Base-by-base conservation (phyloP, 2,888 invertebrate species). In the Ypsolopha sequella region DNA sequence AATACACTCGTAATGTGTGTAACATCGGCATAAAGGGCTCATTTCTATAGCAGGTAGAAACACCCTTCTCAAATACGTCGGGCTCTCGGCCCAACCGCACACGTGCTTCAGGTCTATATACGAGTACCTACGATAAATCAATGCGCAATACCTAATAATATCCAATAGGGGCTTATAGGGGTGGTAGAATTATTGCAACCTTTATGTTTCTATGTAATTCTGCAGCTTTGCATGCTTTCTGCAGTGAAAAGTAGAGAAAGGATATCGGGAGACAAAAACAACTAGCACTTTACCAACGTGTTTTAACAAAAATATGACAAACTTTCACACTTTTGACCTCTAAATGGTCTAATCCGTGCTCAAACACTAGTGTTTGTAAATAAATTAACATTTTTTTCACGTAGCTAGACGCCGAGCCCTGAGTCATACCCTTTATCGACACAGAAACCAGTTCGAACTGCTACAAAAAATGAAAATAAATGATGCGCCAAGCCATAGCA, bases 71-170 rank as follows among this genome's bases (percentile, higher is more conserved):
- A 79, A 68, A 66, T 63, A 66, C 64, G 60, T 65, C 11, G 64
- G 62, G 61, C 64, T 60, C 51, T 53, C 57, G 50, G 49, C 53
- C 50, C 59, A 60, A 60, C 68, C 64, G 64, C 71, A 76, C 79
- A 80, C 79, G 79, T 78, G 80, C 76, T 66, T 66, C 60, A 59
- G 53, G 6, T 41, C 39, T 6, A 11, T 41, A 33, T 58, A 66
- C n/a, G n/a, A n/a, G n/a, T n/a, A n/a, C n/a, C n/a, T 64, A 63
- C 64, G 66, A 80, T 82, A 79, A 76, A 80, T 80, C 77, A 78
- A 67, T 60, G 62, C 62, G 55, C 63, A 33, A 51, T 63, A 52
- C 53, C 39, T 54, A 54, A 52, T 55, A 51, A 53, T 56, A 58
- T 47, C 24, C 46, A 53, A 56, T 52, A 34, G 13, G 52, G 56